phyloP scores from a whole-genome alignment of 2,113 vertebrate species.

The Meriones unguiculatus region DNA sequence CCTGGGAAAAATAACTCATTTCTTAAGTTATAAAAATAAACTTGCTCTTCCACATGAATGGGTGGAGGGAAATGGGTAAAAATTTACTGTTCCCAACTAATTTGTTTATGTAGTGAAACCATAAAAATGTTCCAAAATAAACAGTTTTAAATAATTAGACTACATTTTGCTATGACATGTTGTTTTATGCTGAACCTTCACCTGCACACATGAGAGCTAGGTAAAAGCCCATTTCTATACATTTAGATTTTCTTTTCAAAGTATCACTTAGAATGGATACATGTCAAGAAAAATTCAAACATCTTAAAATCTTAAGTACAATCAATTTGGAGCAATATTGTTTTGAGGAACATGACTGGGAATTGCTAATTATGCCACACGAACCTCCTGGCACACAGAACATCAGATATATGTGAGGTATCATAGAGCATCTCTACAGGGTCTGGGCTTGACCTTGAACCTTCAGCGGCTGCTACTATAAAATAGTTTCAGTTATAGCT shows the following conservation, averaged over 20 bases:
- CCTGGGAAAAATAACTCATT: slow-evolving; percentile 59
- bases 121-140: slow-evolving; percentile 74
- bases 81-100: slow-evolving; percentile 58
- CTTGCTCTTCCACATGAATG: slow-evolving; percentile 47
- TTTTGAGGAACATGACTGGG: not conserved
- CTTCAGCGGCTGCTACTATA: not conserved
- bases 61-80: slow-evolving; percentile 52
- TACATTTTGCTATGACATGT: slow-evolving; percentile 46
- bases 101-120: slow-evolving; percentile 60
- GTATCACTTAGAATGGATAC: not conserved
- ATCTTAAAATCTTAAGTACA: slow-evolving; percentile 13
- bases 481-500: not conserved
- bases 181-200: slow-evolving; percentile 54
- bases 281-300: slow-evolving; percentile 30
- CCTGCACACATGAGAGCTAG: slow-evolving; percentile 38
- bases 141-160: slow-evolving; percentile 45
- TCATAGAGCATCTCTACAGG: no score
- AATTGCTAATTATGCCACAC: not conserved
- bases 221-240: slow-evolving; percentile 40
- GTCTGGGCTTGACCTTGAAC: not conserved
- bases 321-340: not conserved
- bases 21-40: slow-evolving; percentile 72
- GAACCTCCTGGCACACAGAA: not conserved
- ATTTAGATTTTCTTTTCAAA: slow-evolving; percentile 30
- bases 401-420: not conserved